Conservation (phyloP, 2,797 vertebrate genomes). For the Mareca penelope region DNA sequence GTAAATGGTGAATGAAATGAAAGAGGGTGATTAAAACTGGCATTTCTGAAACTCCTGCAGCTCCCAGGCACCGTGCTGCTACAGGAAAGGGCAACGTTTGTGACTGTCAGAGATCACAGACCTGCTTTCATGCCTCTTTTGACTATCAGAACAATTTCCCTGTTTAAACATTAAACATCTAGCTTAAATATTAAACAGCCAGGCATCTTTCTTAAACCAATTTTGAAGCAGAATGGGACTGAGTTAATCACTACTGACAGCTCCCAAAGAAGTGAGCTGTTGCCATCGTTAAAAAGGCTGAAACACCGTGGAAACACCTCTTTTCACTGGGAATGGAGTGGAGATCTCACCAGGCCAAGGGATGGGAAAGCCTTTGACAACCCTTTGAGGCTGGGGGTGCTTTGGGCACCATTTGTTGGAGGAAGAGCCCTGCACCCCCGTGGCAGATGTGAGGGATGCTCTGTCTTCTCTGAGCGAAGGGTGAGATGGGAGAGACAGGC, state of each 20-base stretch:
- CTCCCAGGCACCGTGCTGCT: not conserved
- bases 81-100: conserved; percentile 2
- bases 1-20: not conserved
- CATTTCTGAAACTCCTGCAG: conserved; percentile 36
- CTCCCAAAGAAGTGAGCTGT: not conserved
- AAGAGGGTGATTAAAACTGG: conserved; percentile 47
- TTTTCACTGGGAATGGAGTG: fast-evolving
- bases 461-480: not conserved
- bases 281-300: not conserved
- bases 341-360: fast-evolving
- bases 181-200: conserved; percentile 65
- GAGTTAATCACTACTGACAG: not conserved
- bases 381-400: not conserved
- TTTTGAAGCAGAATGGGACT: not conserved
- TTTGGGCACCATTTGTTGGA: not conserved
- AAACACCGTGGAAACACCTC: not conserved
- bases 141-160: conserved; percentile 43
- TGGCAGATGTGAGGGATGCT: not conserved
- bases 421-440: not conserved
- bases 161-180: conserved; percentile 63
- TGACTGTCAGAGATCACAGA: not conserved
- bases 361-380: not conserved
- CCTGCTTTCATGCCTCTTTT: conserved; percentile 39
- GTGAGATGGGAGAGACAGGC: not conserved
- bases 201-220: conserved; percentile 38